Conservation (phyloP, 2,113 vertebrate genomes). For the Malaclemys terrapin region DNA sequence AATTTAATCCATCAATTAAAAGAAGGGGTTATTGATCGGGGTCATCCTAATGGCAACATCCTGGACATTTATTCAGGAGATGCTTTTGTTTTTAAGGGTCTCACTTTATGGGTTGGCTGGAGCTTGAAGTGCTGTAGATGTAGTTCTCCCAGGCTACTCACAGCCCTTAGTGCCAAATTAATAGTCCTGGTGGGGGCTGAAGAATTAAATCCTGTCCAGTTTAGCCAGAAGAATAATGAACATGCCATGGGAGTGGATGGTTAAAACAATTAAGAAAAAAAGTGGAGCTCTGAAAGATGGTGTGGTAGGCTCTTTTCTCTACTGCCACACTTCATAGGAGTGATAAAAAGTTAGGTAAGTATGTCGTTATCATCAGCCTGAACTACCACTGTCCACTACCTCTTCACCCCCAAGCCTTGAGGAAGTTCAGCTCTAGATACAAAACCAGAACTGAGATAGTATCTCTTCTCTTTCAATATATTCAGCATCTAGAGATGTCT, state of each 20-base stretch:
- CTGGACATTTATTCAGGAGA: rapidly evolving
- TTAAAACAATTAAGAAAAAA: not conserved
- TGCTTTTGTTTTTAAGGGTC: not conserved
- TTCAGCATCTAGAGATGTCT: no score
- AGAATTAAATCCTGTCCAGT: no score
- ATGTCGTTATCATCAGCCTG: not conserved
- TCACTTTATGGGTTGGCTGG: rapidly evolving
- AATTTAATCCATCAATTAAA: not conserved
- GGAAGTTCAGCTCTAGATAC: not conserved
- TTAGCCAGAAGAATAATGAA: not conserved
- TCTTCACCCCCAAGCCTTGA: not conserved
- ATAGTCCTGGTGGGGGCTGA: rapidly evolving
- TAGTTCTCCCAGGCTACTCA: not conserved
- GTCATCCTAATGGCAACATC: not conserved
- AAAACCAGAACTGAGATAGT: not conserved
- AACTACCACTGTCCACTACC: not conserved
- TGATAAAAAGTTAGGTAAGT: no score
- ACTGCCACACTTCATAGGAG: no score
- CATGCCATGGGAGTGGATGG: not conserved
- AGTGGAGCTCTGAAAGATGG: not conserved
- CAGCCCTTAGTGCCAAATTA: not conserved
- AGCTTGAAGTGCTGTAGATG: not conserved
- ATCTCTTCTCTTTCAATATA: no score
- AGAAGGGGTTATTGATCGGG: not conserved
- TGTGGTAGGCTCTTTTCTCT: not conserved